Percentiles rank a stretch among this genome's conserved stretches.
Evolutionary conservation across 2,888 invertebrate species (phyloP).

Genomic region (Thera britannica): DNA sequence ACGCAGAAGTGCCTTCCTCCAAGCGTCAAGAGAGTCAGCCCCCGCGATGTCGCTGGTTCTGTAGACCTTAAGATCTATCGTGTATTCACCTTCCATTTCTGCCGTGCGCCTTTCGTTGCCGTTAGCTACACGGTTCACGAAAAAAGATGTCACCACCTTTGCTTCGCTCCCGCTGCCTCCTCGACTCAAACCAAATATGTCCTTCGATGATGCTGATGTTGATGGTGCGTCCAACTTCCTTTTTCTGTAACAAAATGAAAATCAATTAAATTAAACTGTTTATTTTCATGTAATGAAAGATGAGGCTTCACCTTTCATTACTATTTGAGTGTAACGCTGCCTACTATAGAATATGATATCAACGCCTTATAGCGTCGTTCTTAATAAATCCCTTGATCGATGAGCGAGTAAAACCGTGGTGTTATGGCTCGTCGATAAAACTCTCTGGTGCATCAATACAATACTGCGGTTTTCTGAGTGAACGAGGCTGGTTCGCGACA

Average conservation of each 20-base stretch:
- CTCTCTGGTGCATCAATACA: too few relatives aligned
- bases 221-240: not conserved
- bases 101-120: too few relatives aligned
- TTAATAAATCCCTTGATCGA: not conserved
- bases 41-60: not conserved
- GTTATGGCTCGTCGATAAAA: too few relatives aligned
- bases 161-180: not conserved
- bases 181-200: not conserved
- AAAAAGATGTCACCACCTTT: too few relatives aligned
- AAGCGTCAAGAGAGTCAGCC: not conserved
- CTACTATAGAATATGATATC: not conserved
- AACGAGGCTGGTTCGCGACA: too few relatives aligned
- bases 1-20: not conserved
- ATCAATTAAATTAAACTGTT: not conserved
- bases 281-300: not conserved
- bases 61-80: not conserved
- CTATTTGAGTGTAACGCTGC: not conserved
- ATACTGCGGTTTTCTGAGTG: too few relatives aligned
- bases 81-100: not conserved
- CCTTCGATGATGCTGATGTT: not conserved
- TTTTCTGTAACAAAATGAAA: not conserved
- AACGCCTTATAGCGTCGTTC: too few relatives aligned
- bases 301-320: not conserved
- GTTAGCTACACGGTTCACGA: too few relatives aligned
- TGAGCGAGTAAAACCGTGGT: too few relatives aligned